phyloP scores from a whole-genome alignment of 64 coral and sea anemone species.

The Montipora foliosa region DNA sequence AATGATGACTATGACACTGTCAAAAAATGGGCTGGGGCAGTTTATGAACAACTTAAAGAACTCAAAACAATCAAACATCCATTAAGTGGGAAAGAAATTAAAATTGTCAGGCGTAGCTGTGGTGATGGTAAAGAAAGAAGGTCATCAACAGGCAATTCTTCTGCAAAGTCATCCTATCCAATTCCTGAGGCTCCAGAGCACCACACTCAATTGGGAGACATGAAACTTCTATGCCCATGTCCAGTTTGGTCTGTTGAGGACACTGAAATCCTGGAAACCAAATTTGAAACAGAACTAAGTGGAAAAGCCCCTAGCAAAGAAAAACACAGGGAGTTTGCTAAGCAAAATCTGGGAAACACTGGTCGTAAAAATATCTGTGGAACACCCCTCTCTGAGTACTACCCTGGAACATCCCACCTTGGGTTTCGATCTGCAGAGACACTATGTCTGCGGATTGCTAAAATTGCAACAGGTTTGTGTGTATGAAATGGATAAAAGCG shows the following conservation, averaged over 20 bases:
- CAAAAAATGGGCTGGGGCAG: not conserved
- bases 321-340: slow-evolving; percentile 36
- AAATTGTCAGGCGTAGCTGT: slow-evolving; percentile 23
- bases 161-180: slow-evolving; percentile 65
- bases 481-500: not conserved
- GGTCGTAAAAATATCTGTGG: slow-evolving; percentile 6
- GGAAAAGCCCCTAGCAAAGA: slow-evolving; percentile 23
- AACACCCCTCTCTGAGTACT: not conserved
- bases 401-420: slow-evolving; percentile 10
- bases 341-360: slow-evolving; percentile 35
- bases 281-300: not conserved
- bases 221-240: slow-evolving; percentile 22
- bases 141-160: slow-evolving; percentile 39
- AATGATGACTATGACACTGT: slow-evolving; percentile 69
- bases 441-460: not conserved
- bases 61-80: slow-evolving; percentile 53
- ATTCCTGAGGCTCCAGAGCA: slow-evolving; percentile 80
- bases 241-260: slow-evolving; percentile 57
- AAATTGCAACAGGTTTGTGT: slow-evolving; percentile 28
- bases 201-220: slow-evolving; percentile 60
- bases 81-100: slow-evolving; percentile 43
- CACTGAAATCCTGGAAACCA: not conserved
- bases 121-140: slow-evolving; percentile 72
- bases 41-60: slow-evolving; percentile 47
- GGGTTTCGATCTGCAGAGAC: slow-evolving; percentile 14